phyloP scores from a whole-genome alignment of 2,797 vertebrate species.

The Tapirus indicus region DNA sequence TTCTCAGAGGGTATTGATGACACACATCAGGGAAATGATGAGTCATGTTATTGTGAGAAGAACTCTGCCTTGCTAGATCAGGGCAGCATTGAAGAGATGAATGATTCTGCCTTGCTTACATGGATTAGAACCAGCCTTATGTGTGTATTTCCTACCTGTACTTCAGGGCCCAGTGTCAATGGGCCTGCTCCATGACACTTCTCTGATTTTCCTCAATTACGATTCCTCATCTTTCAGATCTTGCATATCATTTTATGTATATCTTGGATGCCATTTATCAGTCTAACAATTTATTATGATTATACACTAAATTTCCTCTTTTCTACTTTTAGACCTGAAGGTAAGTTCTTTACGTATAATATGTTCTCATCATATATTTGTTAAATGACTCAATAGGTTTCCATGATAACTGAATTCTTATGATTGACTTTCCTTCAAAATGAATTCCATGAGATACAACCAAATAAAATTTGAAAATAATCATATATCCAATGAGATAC shows the following conservation, averaged over 20 bases:
- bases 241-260: not conserved
- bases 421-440: constrained; percentile 32
- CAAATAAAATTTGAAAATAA: constrained; percentile 26
- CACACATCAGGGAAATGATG: not conserved
- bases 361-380: not conserved
- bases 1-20: not conserved
- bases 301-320: not conserved
- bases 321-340: constrained; percentile 21
- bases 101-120: not conserved
- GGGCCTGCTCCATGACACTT: not conserved
- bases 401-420: constrained; percentile 7
- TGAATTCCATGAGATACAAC: not conserved
- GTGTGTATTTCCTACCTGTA: not conserved
- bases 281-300: not conserved
- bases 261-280: not conserved
- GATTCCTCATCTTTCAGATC: constrained; percentile 10
- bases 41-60: not conserved
- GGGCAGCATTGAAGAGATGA: not conserved
- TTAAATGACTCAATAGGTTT: constrained; percentile 12
- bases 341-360: not conserved
- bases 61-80: not conserved
- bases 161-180: not conserved
- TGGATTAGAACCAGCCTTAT: not conserved
- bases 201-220: constrained; percentile 10
- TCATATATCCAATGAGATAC: not conserved